phyloP scores from a whole-genome alignment of 2,113 vertebrate genomes.

The Verasper variegatus region DNA sequence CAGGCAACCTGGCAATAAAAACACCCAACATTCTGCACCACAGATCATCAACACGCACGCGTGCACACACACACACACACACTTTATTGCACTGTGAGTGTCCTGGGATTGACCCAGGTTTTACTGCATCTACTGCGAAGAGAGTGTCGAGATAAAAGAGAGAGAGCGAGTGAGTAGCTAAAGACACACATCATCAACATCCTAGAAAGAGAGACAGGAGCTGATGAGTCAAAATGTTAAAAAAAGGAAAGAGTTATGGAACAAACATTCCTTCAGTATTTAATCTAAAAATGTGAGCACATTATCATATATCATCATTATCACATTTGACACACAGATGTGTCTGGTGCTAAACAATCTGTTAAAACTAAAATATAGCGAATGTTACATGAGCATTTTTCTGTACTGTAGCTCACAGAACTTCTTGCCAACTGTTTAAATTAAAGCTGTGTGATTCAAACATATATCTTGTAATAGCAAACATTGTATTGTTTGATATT shows the following conservation, averaged over 20 bases:
- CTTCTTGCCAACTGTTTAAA: no score
- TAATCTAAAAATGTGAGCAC: no score
- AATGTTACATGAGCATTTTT: no score
- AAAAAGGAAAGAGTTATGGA: not conserved
- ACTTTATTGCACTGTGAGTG: conserved; percentile 42
- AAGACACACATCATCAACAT: not conserved
- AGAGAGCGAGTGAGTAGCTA: not conserved
- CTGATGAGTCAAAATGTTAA: conserved; percentile 10
- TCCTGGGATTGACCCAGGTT: conserved; percentile 46
- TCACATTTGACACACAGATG: no score
- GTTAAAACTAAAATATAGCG: no score
- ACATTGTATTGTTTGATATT: no score
- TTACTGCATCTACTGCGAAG: conserved; percentile 49
- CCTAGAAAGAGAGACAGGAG: not conserved
- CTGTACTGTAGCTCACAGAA: no score
- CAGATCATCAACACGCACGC: conserved; percentile 27
- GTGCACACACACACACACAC: conserved; percentile 1
- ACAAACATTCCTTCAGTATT: no score
- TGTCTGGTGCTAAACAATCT: no score
- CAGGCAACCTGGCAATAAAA: conserved; percentile 64
- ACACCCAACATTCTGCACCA: conserved; percentile 25
- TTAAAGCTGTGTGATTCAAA: no score
- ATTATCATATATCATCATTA: no score
- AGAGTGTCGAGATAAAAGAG: conserved; percentile 6
- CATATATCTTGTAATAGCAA: no score